These are phyloP conservation scores for Anhinga anhinga DNA, from an alignment of 2,113 vertebrate species.

Conservation along the genomic window DNA sequence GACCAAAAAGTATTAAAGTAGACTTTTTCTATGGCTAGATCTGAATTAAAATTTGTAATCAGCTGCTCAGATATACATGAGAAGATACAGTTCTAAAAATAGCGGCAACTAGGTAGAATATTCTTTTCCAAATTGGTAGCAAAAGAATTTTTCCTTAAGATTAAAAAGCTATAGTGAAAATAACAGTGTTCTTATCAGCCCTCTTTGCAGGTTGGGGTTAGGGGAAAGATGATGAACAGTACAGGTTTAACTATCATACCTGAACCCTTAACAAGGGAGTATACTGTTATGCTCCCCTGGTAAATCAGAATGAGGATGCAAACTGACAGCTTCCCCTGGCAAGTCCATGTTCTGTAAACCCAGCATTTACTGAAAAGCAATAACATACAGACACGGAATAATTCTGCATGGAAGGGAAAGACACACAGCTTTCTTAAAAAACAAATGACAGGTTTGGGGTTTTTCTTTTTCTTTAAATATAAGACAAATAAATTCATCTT, in stretches of 20 bases:
- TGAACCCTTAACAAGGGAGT: neutral
- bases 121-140: neutral
- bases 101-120: neutral
- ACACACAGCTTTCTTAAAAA: neutral
- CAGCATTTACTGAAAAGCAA: neutral
- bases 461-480: neutral
- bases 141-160: neutral
- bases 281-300: neutral
- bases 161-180: neutral
- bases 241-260: neutral
- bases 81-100: neutral
- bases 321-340: neutral
- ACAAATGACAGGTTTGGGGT: neutral
- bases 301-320: neutral
- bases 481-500: neutral
- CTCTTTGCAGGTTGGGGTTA: neutral
- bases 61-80: neutral
- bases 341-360: neutral
- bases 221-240: neutral
- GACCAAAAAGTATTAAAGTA: neutral
- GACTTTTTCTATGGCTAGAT: neutral
- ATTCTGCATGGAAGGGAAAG: neutral
- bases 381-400: neutral
- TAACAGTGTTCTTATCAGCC: neutral
- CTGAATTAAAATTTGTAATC: neutral